Conservation (phyloP, 2,113 vertebrate species). For the Potamarius usumacintae region DNA sequence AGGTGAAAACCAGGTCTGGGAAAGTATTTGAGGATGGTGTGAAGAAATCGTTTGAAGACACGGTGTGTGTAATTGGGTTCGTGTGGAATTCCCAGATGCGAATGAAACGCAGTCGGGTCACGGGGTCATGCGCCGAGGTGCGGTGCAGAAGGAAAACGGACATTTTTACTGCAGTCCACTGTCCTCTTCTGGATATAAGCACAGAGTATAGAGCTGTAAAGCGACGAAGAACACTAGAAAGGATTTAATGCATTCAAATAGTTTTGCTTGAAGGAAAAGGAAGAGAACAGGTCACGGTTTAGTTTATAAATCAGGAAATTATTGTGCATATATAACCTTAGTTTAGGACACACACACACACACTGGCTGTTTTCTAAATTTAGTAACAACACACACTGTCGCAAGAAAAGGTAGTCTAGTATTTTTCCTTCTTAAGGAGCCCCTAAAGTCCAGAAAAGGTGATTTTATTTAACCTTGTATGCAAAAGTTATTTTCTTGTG, state of each 20-base stretch:
- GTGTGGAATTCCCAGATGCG: conserved; percentile 96
- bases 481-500: too few species aligned
- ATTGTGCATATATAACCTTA: neutral
- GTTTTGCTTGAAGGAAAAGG: neutral
- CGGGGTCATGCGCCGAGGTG: conserved; percentile 83
- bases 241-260: neutral
- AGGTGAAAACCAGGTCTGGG: conserved; percentile 72
- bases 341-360: neutral
- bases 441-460: too few species aligned
- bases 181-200: conserved; percentile 6
- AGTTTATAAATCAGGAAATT: conserved; percentile 7
- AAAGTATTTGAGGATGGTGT: conserved; percentile 70
- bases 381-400: too few species aligned
- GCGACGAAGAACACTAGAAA: neutral
- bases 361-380: neutral
- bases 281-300: neutral
- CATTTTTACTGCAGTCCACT: conserved; percentile 54
- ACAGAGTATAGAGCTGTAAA: neutral
- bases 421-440: neutral
- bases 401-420: neutral
- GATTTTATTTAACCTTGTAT: too few species aligned
- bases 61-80: conserved; percentile 87
- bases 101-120: conserved; percentile 79
- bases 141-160: conserved; percentile 66
- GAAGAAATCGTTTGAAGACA: conserved; percentile 86